These are phyloP conservation scores for Omphaloscelis lunosa DNA, from an alignment of 2,888 invertebrate genomes.

Conservation along the genomic window DNA sequence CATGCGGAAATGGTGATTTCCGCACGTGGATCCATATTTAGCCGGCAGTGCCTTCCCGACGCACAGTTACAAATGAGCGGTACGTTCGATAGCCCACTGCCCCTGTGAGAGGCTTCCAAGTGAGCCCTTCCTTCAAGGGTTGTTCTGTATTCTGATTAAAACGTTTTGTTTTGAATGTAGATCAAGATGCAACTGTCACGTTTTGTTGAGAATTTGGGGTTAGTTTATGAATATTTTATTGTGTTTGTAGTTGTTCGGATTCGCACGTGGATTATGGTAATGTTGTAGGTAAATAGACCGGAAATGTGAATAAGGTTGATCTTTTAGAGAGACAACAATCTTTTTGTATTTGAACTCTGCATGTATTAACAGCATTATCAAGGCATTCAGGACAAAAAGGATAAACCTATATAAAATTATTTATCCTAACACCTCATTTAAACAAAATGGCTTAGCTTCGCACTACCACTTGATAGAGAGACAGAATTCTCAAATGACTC, in stretches of 20 bases:
- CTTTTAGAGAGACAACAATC: background rate
- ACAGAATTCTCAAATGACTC: background rate
- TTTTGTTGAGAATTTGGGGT: constrained; percentile 60
- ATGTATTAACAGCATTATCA: background rate
- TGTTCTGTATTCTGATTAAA: constrained; percentile 77
- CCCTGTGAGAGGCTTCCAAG: constrained; percentile 88
- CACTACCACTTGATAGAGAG: background rate
- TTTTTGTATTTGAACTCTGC: background rate
- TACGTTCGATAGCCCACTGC: constrained; percentile 90
- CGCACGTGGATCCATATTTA: constrained; percentile 86
- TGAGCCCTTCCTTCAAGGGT: constrained; percentile 81
- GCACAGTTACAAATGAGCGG: constrained; percentile 87
- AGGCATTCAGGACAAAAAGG: background rate
- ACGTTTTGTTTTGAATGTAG: constrained; percentile 68
- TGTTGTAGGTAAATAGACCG: constrained; percentile 41
- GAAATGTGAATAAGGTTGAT: constrained; percentile 12
- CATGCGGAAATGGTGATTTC: constrained; percentile 75
- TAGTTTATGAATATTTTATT: constrained; percentile 57
- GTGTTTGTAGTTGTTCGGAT: constrained; percentile 31
- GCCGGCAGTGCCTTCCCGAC: constrained; percentile 79
- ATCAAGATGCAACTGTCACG: constrained; percentile 60
- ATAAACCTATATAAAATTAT: background rate
- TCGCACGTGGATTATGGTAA: constrained; percentile 60
- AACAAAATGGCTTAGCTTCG: background rate
- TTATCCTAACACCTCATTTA: background rate